Base-by-base conservation (phyloP, 2,888 invertebrate genomes). In the Ischnura elegans region DNA sequence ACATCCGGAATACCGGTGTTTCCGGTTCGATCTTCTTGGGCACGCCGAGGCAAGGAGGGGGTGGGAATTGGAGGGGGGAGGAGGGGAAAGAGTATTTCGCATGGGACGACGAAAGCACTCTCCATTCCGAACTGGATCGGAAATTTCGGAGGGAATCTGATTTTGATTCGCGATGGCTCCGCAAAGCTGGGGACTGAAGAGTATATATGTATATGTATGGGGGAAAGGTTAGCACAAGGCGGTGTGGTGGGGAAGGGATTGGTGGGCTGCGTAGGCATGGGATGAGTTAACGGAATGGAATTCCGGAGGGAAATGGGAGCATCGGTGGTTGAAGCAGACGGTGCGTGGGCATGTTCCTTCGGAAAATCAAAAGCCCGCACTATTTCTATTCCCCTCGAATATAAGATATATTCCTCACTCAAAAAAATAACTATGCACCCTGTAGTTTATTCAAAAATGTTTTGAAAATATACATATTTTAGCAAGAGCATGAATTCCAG, bases 11-110 rank as follows among this genome's bases (percentile, higher is more conserved):
- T 76, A 76, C 76, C n/a, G 76, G 76, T 36, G 76, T 76, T 76
- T 76, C 76, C 76, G 76, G 76, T 76, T 76, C 76, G 76, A 76
- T 76, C 76, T n/a, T n/a, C n/a, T 76, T 76, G 76, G 66, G 76
- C 36, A 2, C 76, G 76, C 66, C 16, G n/a, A 76, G 66, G 66
- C 2, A 61, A 25, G n/a, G 8, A 25, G 29, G 36, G 36, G 76
- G n/a, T 10, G 76, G 76, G 36, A 36, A 13, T 13, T 10, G 36
- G 36, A n/a, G 36, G 76, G 13, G n/a, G 66, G 29, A 76, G 16
- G 76, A 4, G 36, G n/a, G 76, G 36, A 76, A 29, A 36, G n/a
- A 13, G 29, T 13, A 10, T 76, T 76, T 13, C 36, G 36, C 8
- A n/a, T 76, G 76, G 76, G 76, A 76, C 76, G 76, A 36, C 29